These are phyloP conservation scores for Halcyon smyrnensis DNA, from an alignment of 2,797 vertebrate species.

Conservation along the genomic window DNA sequence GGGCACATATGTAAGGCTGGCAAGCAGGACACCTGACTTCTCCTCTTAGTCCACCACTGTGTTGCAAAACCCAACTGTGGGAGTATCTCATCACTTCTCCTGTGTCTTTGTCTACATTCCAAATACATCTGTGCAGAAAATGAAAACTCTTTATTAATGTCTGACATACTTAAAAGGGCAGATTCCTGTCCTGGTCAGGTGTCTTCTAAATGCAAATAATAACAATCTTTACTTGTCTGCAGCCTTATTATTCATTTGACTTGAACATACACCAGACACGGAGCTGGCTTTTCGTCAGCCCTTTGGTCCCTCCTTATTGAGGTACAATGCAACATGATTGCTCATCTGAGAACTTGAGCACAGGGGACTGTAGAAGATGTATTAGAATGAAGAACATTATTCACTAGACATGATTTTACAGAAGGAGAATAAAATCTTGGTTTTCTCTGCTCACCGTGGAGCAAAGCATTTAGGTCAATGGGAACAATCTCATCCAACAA, in stretches of 20 bases:
- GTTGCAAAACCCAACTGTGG: background rate
- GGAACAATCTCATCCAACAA: background rate
- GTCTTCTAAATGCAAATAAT: background rate
- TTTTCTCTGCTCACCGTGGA: background rate
- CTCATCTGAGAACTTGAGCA: background rate
- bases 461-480: background rate
- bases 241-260: background rate
- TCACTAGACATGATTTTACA: background rate
- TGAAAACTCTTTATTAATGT: background rate
- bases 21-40: background rate
- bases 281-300: background rate
- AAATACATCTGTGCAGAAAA: fast-evolving
- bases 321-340: fast-evolving
- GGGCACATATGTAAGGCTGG: background rate
- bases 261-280: background rate
- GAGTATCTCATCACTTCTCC: background rate
- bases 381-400: background rate
- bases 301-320: background rate
- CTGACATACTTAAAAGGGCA: background rate
- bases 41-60: no score
- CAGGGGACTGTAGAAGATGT: background rate
- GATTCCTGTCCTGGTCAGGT: background rate
- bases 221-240: background rate
- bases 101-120: background rate
- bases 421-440: background rate